Evolutionary conservation across 2,113 vertebrate species (phyloP).

Genomic region (Limanda limanda): DNA sequence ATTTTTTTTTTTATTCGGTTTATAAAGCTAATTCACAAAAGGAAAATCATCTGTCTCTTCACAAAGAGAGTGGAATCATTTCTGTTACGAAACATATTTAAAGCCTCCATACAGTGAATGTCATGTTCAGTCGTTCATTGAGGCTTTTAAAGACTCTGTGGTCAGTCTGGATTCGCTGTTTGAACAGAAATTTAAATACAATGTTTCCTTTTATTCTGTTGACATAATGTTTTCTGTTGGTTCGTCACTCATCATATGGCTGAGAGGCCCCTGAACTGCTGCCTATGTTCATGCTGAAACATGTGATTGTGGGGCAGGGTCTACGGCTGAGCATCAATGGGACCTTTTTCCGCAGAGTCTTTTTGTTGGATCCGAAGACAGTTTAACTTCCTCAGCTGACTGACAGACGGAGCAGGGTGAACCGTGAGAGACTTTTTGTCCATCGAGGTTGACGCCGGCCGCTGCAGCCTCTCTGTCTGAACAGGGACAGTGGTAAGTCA

Average conservation of each 20-base stretch:
- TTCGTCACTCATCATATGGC: neutral
- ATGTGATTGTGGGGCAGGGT: constrained; percentile 24
- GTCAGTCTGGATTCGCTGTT: neutral
- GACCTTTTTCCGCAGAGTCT: neutral
- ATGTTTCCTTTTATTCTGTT: constrained; percentile 45
- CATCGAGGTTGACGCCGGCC: too few species aligned
- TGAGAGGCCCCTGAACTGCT: neutral
- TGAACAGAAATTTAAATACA: constrained; percentile 53
- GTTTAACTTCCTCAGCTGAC: constrained; percentile 18
- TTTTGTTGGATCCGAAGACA: too few species aligned
- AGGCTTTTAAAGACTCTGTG: neutral
- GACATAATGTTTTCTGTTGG: too few species aligned
- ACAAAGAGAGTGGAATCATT: too few species aligned
- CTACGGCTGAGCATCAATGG: neutral
- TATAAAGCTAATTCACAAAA: too few species aligned
- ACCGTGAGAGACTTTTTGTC: too few species aligned
- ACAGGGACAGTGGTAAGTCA: constrained; percentile 29
- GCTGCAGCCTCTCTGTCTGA: neutral
- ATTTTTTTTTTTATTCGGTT: too few species aligned
- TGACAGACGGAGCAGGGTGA: neutral
- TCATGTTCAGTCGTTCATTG: neutral
- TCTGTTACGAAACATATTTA: too few species aligned
- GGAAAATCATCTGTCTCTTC: too few species aligned
- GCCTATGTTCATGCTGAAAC: neutral
- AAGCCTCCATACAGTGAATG: too few species aligned